Percentiles rank a stretch among this genome's conserved stretches.
phyloP scores from a whole-genome alignment of 2,888 invertebrate species.

The Plebejus melissa region DNA sequence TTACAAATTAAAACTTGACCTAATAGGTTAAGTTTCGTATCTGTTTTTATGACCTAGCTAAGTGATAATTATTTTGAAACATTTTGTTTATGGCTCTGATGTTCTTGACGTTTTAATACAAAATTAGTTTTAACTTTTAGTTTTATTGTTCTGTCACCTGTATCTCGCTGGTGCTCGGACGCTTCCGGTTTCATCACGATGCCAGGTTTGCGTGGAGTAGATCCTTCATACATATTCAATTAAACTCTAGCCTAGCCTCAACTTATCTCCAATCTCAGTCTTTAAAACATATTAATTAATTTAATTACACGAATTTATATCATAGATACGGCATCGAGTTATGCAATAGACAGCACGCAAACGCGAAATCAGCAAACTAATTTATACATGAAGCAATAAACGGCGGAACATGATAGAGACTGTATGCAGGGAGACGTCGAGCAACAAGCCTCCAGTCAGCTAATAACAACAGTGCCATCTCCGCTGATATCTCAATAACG shows the following conservation, averaged over 20 bases:
- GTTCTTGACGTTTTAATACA: not conserved
- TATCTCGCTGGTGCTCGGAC: not conserved
- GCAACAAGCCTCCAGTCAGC: conserved; percentile 71
- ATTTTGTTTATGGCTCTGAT: not conserved
- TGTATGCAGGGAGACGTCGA: conserved; percentile 48
- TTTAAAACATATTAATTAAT: conserved; percentile 15
- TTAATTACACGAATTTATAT: conserved; percentile 20
- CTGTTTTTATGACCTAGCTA: not conserved
- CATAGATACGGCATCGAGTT: conserved; percentile 18
- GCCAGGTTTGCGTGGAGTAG: not conserved
- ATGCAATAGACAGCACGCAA: conserved; percentile 29
- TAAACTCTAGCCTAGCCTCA: not conserved
- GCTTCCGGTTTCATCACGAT: not conserved
- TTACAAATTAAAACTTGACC: conserved; percentile 1
- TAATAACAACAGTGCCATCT: conserved; percentile 75
- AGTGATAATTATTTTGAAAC: no score
- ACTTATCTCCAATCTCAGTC: not conserved
- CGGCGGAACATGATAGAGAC: conserved; percentile 36
- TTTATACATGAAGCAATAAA: conserved; percentile 39
- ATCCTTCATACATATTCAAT: conserved; percentile 11
- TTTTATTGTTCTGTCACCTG: not conserved
- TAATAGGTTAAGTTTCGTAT: not conserved
- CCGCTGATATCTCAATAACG: conserved; percentile 75
- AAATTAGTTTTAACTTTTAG: not conserved
- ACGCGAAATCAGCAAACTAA: conserved; percentile 33